Evolutionary conservation across 2,888 invertebrate species (phyloP), one percentile per base, ranked within the genome.

Genomic region (Andrena minutula): DNA sequence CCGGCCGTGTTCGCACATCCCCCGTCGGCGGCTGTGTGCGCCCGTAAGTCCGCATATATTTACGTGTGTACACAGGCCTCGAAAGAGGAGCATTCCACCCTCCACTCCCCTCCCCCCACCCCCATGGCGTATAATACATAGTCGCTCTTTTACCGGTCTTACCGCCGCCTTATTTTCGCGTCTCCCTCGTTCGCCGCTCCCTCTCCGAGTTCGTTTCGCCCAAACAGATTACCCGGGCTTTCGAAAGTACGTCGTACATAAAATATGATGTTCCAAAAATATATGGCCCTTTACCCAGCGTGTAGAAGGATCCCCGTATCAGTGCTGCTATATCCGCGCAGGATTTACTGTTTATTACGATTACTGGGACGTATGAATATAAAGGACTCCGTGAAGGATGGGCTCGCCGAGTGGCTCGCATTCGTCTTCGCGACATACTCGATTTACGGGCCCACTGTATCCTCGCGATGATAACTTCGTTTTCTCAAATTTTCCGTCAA

Each of bases 91-190:
- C 65, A 53, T 47, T 35, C 65, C 26, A 30, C 71, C 64, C 51
- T 56, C 41, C 28, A 41, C 77, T 41, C 61, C 49, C 32, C n/a
- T n/a, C 71, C 64, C 51, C 49, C 41, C 28, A 41, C 77, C 49
- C 61, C 49, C 32, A 1, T 26, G 41, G 10, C 47, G 66, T 63
- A 61, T 88, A 89, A 88, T 83, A 83, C 85, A 84, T 84, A 89
- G 75, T 84, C 83, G 85, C 75, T 83, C 85, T 89, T 88, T 89
- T 75, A 75, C 78, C 72, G 68, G 82, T 76, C 81, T 86, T 82
- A 82, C 79, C 82, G 23, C 76, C 79, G 79, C 75, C 83, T 88
- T 88, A 86, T 88, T 83, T 81, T 72, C 82, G 58, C 66, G 73
- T 35, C 23, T 56, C 56, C 58, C 56, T 47, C 41, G 61, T 20